Evolutionary conservation across 2,113 vertebrate genomes (phyloP).

Genomic region (Clarias macrocephalus): DNA sequence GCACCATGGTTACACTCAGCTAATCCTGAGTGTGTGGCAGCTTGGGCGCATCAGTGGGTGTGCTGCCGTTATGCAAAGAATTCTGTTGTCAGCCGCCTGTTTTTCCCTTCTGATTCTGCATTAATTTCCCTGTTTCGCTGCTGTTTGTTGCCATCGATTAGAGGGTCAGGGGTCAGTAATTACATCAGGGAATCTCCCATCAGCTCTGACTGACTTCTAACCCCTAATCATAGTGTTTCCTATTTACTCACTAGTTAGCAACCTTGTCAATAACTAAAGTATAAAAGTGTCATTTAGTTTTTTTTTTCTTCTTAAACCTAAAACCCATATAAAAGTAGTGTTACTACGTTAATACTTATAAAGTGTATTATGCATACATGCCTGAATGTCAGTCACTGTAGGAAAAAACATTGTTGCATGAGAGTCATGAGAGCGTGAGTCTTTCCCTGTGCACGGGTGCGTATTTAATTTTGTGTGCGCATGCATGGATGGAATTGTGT

Average conservation of each 20-base stretch:
- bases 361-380: background rate
- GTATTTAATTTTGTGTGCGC: background rate
- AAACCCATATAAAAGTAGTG: too few relatives aligned
- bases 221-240: background rate
- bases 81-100: background rate
- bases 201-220: background rate
- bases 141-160: background rate
- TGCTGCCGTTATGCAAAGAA: background rate
- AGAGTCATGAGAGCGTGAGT: background rate
- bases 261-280: background rate
- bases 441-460: background rate
- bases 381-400: background rate
- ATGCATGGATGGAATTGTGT: background rate
- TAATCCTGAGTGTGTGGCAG: slow-evolving; percentile 9
- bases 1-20: background rate
- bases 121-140: background rate
- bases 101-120: background rate
- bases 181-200: background rate
- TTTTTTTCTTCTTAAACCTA: too few relatives aligned
- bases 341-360: background rate
- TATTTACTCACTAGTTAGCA: background rate
- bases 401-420: background rate
- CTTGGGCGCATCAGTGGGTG: background rate
- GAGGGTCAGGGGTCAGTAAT: background rate
- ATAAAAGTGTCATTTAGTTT: too few relatives aligned